phyloP scores from a whole-genome alignment of 2,113 vertebrate genomes.

The Eleginops maclovinus region DNA sequence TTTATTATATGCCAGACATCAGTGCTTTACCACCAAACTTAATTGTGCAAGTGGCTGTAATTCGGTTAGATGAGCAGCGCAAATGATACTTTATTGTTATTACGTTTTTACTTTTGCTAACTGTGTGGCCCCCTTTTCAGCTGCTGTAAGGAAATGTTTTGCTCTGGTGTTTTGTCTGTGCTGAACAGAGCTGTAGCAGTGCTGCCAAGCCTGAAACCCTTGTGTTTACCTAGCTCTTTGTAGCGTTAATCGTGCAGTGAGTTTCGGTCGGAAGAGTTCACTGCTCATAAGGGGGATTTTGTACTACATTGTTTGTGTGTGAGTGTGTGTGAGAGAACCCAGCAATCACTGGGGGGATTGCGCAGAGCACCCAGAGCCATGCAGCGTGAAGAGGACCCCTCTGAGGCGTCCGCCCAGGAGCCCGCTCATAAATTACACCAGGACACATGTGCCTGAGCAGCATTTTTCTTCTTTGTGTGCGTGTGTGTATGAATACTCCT shows the following conservation, averaged over 20 bases:
- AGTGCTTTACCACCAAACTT: conserved; percentile 33
- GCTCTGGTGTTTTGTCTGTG: conserved; percentile 61
- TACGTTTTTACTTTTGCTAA: conserved; percentile 46
- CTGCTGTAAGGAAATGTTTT: conserved; percentile 53
- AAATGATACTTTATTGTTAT: conserved; percentile 52
- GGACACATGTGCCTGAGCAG: conserved; percentile 85
- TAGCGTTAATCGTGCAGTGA: conserved; percentile 71
- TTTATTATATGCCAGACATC: conserved; percentile 39
- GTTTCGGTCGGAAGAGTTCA: conserved; percentile 70
- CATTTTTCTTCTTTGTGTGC: conserved; percentile 66
- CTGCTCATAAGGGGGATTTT: conserved; percentile 65
- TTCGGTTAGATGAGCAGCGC: conserved; percentile 44
- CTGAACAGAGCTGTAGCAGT: conserved; percentile 73
- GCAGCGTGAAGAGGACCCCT: conserved; percentile 82
- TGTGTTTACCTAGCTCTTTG: conserved; percentile 79
- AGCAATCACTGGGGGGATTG: conserved; percentile 63
- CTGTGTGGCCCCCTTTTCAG: conserved; percentile 33
- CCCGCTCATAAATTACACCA: conserved; percentile 89
- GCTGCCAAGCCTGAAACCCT: conserved; percentile 78
- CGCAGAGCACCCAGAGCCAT: conserved; percentile 83
- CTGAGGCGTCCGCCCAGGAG: conserved; percentile 76
- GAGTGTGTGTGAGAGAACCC: conserved; percentile 35
- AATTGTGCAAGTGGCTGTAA: conserved; percentile 54
- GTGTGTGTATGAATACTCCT: conserved; percentile 16
- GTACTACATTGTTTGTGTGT: conserved; percentile 34